Evolutionary conservation across 2,888 invertebrate genomes (phyloP), one percentile per base, ranked within the genome.

Genomic region (Ditula angustiorana): DNA sequence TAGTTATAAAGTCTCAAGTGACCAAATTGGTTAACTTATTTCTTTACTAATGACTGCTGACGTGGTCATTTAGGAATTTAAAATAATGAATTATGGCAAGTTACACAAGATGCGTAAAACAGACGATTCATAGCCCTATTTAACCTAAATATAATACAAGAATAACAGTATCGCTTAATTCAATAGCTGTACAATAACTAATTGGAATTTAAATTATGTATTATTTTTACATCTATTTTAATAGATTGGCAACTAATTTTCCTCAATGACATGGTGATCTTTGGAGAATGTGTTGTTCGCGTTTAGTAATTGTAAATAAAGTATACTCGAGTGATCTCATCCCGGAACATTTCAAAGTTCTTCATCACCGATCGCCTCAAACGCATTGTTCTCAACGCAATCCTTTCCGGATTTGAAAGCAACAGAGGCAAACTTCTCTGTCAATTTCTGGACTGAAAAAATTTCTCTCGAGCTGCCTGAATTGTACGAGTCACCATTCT

Each of bases 321-420:
- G 37, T 60, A 35, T 41, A 47, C 8, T 56, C 19, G 47, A 28
- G 19, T 24, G 21, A n/a, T 49, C 65, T n/a, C 16, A 35, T 5
- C 8, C n/a, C 11, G 28, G 19, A 52, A 28, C 16, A 24, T 16
- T 93, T 53, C 94, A 97, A 77, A 97, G 93, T 89, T 99, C 99
- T 76, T 98, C 99, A 81, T 99, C 99, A 2, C 98, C 98, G 73
- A 99, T 98, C 55, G 97, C 98, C 86, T 98, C 97, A 83, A 99
- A 99, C 21, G 98, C 98, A 85, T 97, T 96, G 88, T 98, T 98
- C 82, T 97, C 97, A 67, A 97, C 95, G 70, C 96, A 95, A 77
- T 96, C 96, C 74, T 94, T 94, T 26, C 94, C 95, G 66, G 94
- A 93, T 76, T 95, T 96, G 83, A 96, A 96, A 26, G 95, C 95